phyloP scores from a whole-genome alignment of 2,888 invertebrate species.

The Chrysolina americana region DNA sequence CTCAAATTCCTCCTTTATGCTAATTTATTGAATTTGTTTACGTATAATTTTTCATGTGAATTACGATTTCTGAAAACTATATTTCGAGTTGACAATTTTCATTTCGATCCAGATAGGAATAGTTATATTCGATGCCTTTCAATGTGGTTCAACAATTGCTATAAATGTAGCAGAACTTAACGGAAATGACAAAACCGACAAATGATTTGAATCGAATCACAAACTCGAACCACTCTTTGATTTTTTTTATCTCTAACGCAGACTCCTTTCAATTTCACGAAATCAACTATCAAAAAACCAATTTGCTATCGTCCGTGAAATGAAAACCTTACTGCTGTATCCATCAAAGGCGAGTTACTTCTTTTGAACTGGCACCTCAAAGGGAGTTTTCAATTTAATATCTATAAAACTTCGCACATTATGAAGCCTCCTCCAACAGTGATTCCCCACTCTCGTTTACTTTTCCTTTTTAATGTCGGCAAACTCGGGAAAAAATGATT shows the following conservation, averaged over 20 bases:
- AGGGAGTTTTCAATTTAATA: constrained; percentile 60
- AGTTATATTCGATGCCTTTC: no score
- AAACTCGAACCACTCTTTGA: neutral
- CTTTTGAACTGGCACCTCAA: constrained; percentile 52
- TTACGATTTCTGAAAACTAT: no score
- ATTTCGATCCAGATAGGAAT: no score
- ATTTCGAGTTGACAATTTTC: no score
- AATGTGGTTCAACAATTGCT: neutral
- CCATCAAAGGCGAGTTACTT: constrained; percentile 43
- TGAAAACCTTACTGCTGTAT: constrained; percentile 36
- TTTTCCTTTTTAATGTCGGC: constrained; percentile 35
- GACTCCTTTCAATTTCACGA: constrained; percentile 30
- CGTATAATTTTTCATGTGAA: no score
- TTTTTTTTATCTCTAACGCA: neutral
- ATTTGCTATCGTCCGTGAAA: constrained; percentile 37
- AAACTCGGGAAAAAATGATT: constrained; percentile 25
- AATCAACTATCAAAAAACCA: constrained; percentile 42
- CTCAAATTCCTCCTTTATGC: no score
- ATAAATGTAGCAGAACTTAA: neutral
- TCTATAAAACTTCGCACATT: constrained; percentile 58
- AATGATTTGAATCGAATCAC: neutral
- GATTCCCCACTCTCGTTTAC: constrained; percentile 43
- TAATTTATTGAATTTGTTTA: no score
- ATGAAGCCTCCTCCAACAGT: constrained; percentile 42
- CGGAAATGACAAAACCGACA: neutral